Evolutionary conservation across 2,113 vertebrate genomes (phyloP), one percentile per base, ranked within the genome.

Genomic region (Calypte anna): DNA sequence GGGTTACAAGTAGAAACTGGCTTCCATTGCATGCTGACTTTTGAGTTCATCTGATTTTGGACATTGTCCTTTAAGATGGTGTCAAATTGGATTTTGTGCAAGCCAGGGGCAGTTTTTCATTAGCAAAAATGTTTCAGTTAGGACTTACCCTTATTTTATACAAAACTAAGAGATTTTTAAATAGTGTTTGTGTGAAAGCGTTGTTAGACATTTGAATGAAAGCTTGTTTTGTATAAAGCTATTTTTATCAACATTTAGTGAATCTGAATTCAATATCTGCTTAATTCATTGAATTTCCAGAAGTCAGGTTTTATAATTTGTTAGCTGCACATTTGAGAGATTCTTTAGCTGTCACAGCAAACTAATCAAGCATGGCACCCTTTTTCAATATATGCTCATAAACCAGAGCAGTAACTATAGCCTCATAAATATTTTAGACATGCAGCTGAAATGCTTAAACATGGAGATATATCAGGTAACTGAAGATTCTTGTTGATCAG

Each of bases 271-370:
- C 90, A 90, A 14, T 46, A 54, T 66, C 46, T 82, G n/a, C 58
- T 91, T 93, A 79, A 79, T 93, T 95, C 51, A 72, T 51, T 21
- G 89, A 40, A 85, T 83, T 95, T 95, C 36, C 59, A 95, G 54
- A 82, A 90, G 82, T 94, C 50, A 53, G 44, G n/a, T 72, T 91
- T 85, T 91, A 73, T 87, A 79, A 94, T 88, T 93, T 82, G 63
- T 84, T 87, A 89, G 68, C 72, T 82, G 81, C 28, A 40, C 67
- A 51, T 88, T 68, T 90, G 82, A 95, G 67, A 69, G 67, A 89
- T 87, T 85, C 85, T 91, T 92, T 79, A 83, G 76, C 88, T 96
- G 95, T 90, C 86, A 50, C 55, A 88, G 38, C 44, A 76, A 88
- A 74, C 82, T 74, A 70, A 96, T 86, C 82, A 63, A 88, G 7